Evolutionary conservation across 2,113 vertebrate genomes (phyloP), one percentile per base, ranked within the genome.

Genomic region (Catharus minimus): DNA sequence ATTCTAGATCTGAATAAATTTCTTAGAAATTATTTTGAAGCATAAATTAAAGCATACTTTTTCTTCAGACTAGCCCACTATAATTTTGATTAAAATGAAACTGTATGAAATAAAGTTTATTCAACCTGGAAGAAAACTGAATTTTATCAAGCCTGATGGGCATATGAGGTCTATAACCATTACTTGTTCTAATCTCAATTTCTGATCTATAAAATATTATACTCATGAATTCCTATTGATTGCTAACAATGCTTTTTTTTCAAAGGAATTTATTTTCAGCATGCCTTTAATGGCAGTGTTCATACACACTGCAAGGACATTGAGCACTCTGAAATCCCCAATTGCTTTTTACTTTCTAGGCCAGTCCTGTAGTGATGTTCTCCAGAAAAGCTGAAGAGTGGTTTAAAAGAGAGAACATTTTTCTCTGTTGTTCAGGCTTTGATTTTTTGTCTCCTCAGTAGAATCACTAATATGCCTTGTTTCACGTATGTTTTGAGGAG

Each of bases 391-490:
- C 26, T 32, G 14, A 43, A 56, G 49, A 81, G 52, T 13, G 6
- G 16, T 86, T 94, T 90, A 68, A 69, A 46, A 88, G 32, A 65
- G 11, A 50, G 49, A 86, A 86, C 30, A 3, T 90, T 90, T 92
- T 84, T 83, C 71, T 94, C 66, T 84, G 33, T 86, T 95, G 89
- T 93, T 95, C 61, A 49, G 79, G 71, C 73, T 96, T 96, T 97
- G 91, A 95, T 95, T 92, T 92, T 94, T 95, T 74, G 18, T 57
- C 82, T 84, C 67, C 77, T 83, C 60, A 49, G 62, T 76, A 74
- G 89, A 83, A 79, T 80, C 68, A 52, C n/a, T 69, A 41, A 92
- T 90, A 95, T 8, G 13, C 65, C 41, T 93, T 89, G 49, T 92
- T 94, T 92, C 93, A 86, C 15, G 0, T 58, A 71, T 68, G 72